A percentile compares a stretch with the other conserved stretches of the same genome.
Evolutionary conservation across 2,113 vertebrate species (phyloP).

Genomic region (Urocolius indicus): DNA sequence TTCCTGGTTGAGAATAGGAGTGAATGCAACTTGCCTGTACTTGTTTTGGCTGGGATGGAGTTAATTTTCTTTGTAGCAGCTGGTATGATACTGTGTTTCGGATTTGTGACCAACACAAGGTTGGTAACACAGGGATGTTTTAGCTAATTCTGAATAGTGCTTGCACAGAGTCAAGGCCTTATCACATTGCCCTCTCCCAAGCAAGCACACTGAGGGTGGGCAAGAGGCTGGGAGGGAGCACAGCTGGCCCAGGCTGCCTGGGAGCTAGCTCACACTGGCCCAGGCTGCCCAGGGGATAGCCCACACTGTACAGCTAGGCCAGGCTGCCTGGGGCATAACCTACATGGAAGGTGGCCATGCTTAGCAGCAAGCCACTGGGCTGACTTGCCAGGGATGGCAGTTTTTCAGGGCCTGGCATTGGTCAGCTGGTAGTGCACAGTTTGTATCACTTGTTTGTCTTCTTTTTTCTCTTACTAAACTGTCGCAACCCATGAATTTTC

Average conservation of each 20-base stretch:
- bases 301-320: too few relatives aligned
- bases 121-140: background rate
- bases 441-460: background rate
- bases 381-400: background rate
- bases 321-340: accelerated
- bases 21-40: background rate
- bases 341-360: accelerated
- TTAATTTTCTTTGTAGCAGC: background rate
- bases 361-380: too few relatives aligned
- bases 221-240: background rate
- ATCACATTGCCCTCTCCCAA: too few relatives aligned
- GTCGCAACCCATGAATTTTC: background rate
- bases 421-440: background rate
- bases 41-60: background rate
- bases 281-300: accelerated
- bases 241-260: background rate
- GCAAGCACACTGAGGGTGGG: accelerated
- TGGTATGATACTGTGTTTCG: background rate
- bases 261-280: too few relatives aligned
- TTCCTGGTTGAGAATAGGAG: background rate
- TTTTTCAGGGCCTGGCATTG: background rate
- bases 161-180: background rate
- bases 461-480: background rate
- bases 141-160: background rate
- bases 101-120: background rate